Conservation (phyloP, 2,113 vertebrate genomes). For the Cottus gobio region DNA sequence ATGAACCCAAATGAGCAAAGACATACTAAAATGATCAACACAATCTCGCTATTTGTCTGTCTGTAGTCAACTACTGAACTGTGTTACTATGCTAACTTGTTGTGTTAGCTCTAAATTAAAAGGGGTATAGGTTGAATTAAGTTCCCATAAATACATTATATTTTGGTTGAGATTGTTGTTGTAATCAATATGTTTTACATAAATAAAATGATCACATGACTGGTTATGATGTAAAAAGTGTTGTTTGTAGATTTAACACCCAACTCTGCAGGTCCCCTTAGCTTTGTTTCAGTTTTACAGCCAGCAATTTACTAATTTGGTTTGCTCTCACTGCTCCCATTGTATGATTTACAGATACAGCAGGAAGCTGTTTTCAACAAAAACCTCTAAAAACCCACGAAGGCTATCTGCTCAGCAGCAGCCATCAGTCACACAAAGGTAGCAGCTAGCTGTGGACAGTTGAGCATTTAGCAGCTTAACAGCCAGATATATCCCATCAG, state of each 20-base stretch:
- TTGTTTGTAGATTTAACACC: not conserved
- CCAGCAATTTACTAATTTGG: not conserved
- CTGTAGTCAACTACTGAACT: not conserved
- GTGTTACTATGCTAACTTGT: too few relatives aligned
- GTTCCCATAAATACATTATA: too few relatives aligned
- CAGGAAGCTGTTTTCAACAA: not conserved
- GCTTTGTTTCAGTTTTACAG: not conserved
- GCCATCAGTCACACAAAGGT: not conserved
- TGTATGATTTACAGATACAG: not conserved
- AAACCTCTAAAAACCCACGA: not conserved
- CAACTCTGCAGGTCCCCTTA: not conserved
- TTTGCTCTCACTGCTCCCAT: not conserved
- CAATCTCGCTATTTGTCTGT: not conserved
- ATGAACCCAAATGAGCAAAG: constrained; percentile 47
- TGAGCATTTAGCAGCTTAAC: not conserved
- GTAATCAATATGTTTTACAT: too few relatives aligned
- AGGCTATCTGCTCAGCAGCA: not conserved
- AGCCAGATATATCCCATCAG: not conserved
- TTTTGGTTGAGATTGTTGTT: too few relatives aligned
- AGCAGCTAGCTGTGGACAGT: too few relatives aligned
- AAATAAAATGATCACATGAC: too few relatives aligned
- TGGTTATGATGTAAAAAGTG: too few relatives aligned
- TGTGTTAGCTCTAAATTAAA: too few relatives aligned
- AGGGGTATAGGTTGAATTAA: too few relatives aligned
- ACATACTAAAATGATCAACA: constrained; percentile 9